Evolutionary conservation across 2,888 invertebrate species (phyloP), one percentile per base, ranked within the genome.

Genomic region (Apodemia mormo): DNA sequence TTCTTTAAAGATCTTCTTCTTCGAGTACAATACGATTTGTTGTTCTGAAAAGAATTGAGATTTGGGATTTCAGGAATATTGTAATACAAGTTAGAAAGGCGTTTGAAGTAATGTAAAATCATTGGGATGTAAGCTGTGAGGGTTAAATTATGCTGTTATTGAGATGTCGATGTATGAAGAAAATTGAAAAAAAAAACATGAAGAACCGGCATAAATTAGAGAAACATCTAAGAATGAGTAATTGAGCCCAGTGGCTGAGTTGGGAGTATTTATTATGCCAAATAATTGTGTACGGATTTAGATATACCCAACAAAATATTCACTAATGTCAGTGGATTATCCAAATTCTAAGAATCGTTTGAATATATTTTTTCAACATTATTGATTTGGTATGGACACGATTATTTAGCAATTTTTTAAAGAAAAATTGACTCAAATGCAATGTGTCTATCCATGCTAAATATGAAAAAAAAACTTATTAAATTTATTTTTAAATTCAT

Each of bases 11-110:
- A 40, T 7, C 40, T 40, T 40, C 4, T 49, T 58, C 12, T 29
- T 58, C 58, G 33, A 29, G 58, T 58, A 29, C 58, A 30, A 58
- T 58, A 33, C 58, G 58, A 58, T 12, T 12, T 29, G 58, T 58
- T 58, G 58, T 29, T 30, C 8, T 58, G 10, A 58, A 33, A 30
- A 10, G 6, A 33, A 58, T 5, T 58, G 58, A 9, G 30, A 33
- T 58, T 58, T 58, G 58, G 58, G 58, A 58, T 58, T 58, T 58
- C 1, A 12, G 12, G 30, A 58, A 58, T 33, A 33, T 33, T 58
- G 9, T 58, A 5, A 29, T 30, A 30, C 33, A 9, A 29, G 56
- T 10, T 22, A 12, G 33, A 22, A 22, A 58, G 12, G 58, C 29
- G 56, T 22, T 29, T 56, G 1, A 30, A 30, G 12, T 58, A 12